Evolutionary conservation across 2,113 vertebrate genomes (phyloP).

Genomic region (Gavia stellata): DNA sequence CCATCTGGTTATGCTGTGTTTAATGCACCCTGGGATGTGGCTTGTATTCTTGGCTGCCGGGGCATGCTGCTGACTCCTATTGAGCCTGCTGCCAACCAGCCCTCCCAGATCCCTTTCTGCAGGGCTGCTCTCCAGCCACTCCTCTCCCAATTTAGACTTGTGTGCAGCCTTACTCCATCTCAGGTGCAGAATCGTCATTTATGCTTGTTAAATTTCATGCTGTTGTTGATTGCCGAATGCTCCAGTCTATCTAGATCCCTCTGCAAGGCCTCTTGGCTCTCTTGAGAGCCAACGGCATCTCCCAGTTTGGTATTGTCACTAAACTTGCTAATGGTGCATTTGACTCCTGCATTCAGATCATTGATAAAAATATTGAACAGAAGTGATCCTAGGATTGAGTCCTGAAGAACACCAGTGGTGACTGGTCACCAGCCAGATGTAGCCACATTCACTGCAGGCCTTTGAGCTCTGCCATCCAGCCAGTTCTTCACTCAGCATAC

Average conservation of each 20-base stretch:
- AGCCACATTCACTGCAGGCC: neutral
- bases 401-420: neutral
- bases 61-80: neutral
- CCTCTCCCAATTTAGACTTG: neutral
- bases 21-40: neutral
- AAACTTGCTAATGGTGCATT: neutral
- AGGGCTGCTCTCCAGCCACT: neutral
- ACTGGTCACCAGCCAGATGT: neutral
- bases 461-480: neutral
- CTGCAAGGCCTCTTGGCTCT: neutral
- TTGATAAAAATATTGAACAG: neutral
- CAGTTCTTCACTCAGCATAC: neutral
- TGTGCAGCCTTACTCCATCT: neutral
- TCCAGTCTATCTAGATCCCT: neutral
- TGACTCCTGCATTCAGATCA: neutral
- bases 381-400: neutral
- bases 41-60: neutral
- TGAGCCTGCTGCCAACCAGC: neutral
- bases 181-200: neutral
- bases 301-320: neutral
- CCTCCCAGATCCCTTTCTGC: neutral
- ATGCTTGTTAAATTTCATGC: neutral
- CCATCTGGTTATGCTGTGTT: neutral
- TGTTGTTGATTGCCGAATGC: neutral
- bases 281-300: neutral